phyloP scores from a whole-genome alignment of 2,113 vertebrate genomes.

The Sorex araneus region DNA sequence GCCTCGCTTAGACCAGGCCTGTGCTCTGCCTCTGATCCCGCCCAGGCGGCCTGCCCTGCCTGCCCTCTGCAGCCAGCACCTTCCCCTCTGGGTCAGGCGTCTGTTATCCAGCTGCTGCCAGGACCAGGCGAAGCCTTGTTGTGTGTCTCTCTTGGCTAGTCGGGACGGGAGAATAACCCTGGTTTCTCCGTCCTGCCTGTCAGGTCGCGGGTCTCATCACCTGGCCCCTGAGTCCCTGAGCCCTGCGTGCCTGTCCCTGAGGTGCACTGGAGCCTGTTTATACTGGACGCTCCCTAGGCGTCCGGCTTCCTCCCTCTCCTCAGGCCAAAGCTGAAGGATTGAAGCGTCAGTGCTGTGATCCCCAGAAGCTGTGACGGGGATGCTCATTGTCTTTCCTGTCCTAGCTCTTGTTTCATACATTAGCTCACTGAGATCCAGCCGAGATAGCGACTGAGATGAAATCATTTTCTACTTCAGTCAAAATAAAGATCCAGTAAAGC shows the following conservation, averaged over 20 bases:
- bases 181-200: background rate
- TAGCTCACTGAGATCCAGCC: background rate
- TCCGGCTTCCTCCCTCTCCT: background rate
- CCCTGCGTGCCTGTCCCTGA: background rate
- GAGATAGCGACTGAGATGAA: no score
- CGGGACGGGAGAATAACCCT: background rate
- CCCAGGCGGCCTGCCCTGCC: background rate
- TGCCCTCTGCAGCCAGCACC: background rate
- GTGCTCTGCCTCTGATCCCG: no score
- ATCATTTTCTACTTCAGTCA: background rate
- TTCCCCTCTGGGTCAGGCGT: background rate
- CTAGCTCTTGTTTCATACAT: background rate
- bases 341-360: background rate
- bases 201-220: background rate
- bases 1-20: no score
- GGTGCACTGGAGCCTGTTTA: background rate
- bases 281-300: background rate
- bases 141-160: background rate
- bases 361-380: no score
- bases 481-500: background rate
- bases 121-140: background rate
- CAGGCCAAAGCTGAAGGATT: background rate
- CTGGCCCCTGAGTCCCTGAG: background rate
- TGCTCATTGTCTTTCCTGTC: background rate
- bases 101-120: background rate